These are phyloP conservation scores for Poecilobothrus nobilitatus DNA, from an alignment of 2,888 invertebrate genomes.

Conservation along the genomic window DNA sequence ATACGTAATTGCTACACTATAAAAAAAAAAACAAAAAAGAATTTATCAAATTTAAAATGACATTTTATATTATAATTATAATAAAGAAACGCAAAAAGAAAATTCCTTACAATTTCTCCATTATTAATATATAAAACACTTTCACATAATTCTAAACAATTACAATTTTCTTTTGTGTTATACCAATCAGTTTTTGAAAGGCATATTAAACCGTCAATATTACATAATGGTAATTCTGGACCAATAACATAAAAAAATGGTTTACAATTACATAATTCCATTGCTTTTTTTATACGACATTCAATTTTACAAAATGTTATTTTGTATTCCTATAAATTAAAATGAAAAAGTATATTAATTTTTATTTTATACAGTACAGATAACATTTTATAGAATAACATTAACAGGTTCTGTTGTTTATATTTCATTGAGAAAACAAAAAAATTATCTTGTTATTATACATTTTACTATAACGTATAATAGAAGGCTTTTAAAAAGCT, in stretches of 20 bases:
- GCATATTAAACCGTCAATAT: constrained; percentile 34
- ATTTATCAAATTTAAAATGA: not conserved
- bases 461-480: no score
- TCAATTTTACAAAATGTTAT: constrained; percentile 35
- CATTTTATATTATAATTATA: not conserved
- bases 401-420: no score
- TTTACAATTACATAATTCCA: constrained; percentile 34
- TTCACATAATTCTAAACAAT: constrained; percentile 33
- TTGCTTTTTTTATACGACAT: constrained; percentile 36
- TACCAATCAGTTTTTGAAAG: constrained; percentile 30
- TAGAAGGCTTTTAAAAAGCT: no score
- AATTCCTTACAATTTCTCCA: not conserved
- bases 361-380: no score
- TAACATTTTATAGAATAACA: no score
- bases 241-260: constrained; percentile 38
- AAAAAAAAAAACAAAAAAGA: not conserved
- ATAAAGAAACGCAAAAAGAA: no score
- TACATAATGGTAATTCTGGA: constrained; percentile 28
- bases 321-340: constrained; percentile 32
- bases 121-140: constrained; percentile 16
- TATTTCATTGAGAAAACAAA: no score
- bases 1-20: constrained; percentile 22
- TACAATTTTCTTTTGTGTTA: constrained; percentile 17
- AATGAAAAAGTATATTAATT: not conserved
- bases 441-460: no score